Evolutionary conservation across 2,888 invertebrate species (phyloP).

Genomic region (Drosophila paramelanica): DNA sequence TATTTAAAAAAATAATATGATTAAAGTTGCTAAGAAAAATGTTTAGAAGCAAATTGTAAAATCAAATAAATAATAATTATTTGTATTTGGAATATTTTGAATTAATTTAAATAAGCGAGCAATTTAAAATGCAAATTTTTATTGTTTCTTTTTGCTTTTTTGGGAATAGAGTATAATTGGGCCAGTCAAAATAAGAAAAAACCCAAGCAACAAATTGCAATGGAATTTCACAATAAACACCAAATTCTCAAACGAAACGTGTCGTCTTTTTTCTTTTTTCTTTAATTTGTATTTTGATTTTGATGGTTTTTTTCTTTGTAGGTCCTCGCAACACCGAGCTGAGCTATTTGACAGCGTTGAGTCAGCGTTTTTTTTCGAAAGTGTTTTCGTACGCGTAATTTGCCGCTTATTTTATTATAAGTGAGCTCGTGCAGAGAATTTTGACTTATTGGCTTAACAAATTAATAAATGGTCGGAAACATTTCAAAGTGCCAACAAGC

Average conservation of each 20-base stretch:
- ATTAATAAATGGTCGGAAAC: slow-evolving; percentile 29
- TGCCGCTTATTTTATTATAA: slow-evolving; percentile 21
- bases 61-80: no score
- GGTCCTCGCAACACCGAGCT: slow-evolving; percentile 18
- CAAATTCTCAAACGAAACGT: slow-evolving; percentile 23
- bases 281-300: not conserved
- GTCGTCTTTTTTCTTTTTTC: slow-evolving; percentile 5
- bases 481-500: slow-evolving; percentile 5
- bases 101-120: no score
- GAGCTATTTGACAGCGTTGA: slow-evolving; percentile 30
- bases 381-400: slow-evolving; percentile 9
- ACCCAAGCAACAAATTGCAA: slow-evolving; percentile 31
- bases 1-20: no score
- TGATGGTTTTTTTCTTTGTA: slow-evolving; percentile 1
- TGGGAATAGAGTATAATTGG: slow-evolving; percentile 24
- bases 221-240: slow-evolving; percentile 48
- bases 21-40: no score
- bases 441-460: slow-evolving; percentile 39
- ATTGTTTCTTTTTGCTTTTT: slow-evolving; percentile 1
- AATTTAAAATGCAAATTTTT: no score
- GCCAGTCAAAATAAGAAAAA: slow-evolving; percentile 1
- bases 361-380: slow-evolving; percentile 34
- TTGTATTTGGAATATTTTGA: no score
- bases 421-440: slow-evolving; percentile 8
- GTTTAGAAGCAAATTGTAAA: no score